phyloP scores from a whole-genome alignment of 2,113 vertebrate species.

The Eudorcas thomsonii region DNA sequence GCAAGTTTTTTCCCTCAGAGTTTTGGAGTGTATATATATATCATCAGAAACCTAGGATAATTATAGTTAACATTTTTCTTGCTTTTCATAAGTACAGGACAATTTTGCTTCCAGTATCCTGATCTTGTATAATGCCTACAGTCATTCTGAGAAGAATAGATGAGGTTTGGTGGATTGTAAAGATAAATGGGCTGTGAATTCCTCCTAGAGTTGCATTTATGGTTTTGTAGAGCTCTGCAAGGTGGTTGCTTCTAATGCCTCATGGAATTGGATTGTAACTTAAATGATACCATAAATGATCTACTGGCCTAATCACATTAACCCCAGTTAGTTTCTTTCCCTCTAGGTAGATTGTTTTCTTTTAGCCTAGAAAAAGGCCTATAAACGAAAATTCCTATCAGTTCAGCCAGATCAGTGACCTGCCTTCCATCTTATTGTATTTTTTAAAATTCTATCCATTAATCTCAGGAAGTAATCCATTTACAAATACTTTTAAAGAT shows the following conservation, averaged over 20 bases:
- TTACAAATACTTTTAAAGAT: background rate
- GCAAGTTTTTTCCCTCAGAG: background rate
- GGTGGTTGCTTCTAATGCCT: background rate
- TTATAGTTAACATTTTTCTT: background rate
- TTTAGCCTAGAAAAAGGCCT: background rate
- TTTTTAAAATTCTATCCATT: background rate
- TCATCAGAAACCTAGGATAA: background rate
- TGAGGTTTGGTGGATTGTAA: background rate
- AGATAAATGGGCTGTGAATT: background rate
- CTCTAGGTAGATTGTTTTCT: background rate
- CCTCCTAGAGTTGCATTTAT: background rate
- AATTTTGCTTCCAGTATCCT: background rate
- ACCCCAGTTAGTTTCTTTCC: background rate
- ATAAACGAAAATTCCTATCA: background rate
- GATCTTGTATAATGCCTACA: background rate
- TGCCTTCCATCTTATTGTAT: background rate
- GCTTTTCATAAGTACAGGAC: background rate
- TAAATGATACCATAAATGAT: background rate
- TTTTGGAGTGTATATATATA: background rate
- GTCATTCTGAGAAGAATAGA: background rate
- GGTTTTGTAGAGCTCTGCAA: background rate
- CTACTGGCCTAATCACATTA: background rate
- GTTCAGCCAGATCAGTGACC: background rate
- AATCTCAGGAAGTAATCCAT: background rate
- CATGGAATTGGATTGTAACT: background rate